Base-by-base conservation (phyloP, 2,888 invertebrate species). In the Pteria penguin region DNA sequence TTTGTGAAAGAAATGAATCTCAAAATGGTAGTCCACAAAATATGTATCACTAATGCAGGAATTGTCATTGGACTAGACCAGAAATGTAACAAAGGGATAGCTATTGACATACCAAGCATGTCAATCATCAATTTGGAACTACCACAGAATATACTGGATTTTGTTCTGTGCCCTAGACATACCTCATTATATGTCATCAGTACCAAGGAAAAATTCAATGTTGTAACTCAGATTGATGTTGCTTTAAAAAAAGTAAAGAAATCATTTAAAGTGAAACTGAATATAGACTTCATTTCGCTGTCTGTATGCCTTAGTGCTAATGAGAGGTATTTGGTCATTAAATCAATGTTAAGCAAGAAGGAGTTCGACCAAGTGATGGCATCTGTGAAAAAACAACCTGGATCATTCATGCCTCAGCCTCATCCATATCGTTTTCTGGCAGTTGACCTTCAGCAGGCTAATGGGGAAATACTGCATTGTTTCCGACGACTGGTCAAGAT, bases 401-500 rank as follows among this genome's bases (percentile, higher is more conserved):
- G 79, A 2, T 74, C 76, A 0, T 84, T 86, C 58, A 55, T 76
- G 1, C 75, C 81, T 4, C 89, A 89, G 80, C 81, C 79, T 5
- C 86, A 87, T 52, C 79, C 82, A 2, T 77, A 82, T 75, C 82
- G 83, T 26, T 88, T 87, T 71, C 74, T 81, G 33, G 88, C 89
- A 4, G 76, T 88, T 4, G 87, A 88, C 63, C 65, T 89, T 29
- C 78, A 78, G 1, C 81, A 84, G 32, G 80, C 80, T 22, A 83
- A 82, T 22, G 88, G 86, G 2, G 79, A 74, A 2, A 69, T 87
- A 18, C 67, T 84, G 31, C 80, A 82, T 0, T 89, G 87, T 70
- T 80, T 77, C 52, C 76, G 88, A 63, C 81, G 80, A 24, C 75
- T 89, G 70, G 85, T 87, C 11, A 88, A 86, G 63, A 84, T 89